phyloP scores from a whole-genome alignment of 2,797 vertebrate genomes.

The Galagoides demidoff region DNA sequence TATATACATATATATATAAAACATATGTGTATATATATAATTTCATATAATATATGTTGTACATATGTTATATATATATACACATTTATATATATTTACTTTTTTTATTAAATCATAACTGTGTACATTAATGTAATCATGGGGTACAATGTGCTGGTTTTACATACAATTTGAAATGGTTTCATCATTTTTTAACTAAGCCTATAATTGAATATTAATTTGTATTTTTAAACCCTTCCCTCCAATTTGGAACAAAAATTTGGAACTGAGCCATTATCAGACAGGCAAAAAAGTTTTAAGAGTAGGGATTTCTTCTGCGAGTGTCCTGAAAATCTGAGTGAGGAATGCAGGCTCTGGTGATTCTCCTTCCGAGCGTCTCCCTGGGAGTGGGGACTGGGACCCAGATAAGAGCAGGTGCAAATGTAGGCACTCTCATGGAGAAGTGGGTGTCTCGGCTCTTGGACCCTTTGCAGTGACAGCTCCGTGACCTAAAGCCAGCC shows the following conservation, averaged over 20 bases:
- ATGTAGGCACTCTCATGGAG: neutral
- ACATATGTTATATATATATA: too few species aligned
- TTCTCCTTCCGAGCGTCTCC: neutral
- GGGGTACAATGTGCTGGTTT: too few species aligned
- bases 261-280: neutral
- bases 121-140: too few species aligned
- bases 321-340: neutral
- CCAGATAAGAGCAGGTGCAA: neutral
- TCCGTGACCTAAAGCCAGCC: neutral
- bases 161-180: too few species aligned
- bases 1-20: neutral
- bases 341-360: fast-evolving
- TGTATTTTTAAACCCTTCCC: neutral
- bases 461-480: neutral
- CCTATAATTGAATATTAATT: neutral
- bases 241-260: neutral
- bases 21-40: too few species aligned
- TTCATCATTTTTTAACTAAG: neutral
- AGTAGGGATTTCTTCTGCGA: neutral
- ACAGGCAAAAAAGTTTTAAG: neutral
- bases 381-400: neutral
- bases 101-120: too few species aligned
- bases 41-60: too few species aligned
- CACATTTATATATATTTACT: neutral
- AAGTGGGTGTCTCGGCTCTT: neutral